Percentiles rank a stretch among this genome's conserved stretches.
Conservation (phyloP, 2,113 vertebrate species). For the Muntiacus reevesi region DNA sequence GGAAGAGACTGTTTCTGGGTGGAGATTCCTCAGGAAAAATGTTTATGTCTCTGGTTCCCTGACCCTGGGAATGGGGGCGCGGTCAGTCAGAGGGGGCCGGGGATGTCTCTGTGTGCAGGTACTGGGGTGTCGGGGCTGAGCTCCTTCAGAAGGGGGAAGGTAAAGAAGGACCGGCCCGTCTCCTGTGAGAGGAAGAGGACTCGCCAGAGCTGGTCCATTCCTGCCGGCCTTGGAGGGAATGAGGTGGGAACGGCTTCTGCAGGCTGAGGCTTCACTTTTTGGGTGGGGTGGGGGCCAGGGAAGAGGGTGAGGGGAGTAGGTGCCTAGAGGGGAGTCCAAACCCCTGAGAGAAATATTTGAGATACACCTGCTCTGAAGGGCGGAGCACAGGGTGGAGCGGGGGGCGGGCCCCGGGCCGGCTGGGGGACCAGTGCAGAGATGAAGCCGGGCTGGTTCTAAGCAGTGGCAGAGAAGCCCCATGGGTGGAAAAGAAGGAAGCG, state of each 20-base stretch:
- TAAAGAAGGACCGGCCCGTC: not conserved
- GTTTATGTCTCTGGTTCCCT: not conserved
- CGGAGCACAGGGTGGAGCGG: fast-evolving
- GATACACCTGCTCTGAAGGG: not conserved
- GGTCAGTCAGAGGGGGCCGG: not conserved
- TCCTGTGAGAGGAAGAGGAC: not conserved
- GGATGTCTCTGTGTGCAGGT: not conserved
- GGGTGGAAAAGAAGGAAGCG: not conserved
- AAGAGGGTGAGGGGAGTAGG: no score
- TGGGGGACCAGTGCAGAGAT: not conserved
- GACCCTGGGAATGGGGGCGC: not conserved
- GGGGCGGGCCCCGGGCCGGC: fast-evolving
- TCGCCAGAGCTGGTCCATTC: fast-evolving
- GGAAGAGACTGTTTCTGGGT: conserved; percentile 43
- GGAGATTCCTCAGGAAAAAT: not conserved
- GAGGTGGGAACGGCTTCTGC: not conserved
- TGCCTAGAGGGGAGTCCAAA: not conserved
- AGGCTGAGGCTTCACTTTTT: not conserved
- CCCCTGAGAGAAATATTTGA: not conserved
- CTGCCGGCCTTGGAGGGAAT: fast-evolving
- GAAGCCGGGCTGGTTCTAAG: not conserved
- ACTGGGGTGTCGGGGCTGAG: not conserved
- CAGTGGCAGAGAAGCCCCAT: not conserved
- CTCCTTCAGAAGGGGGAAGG: not conserved
- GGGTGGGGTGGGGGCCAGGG: no score